Evolutionary conservation across 2,113 vertebrate genomes (phyloP).

Genomic region (Athene noctua): DNA sequence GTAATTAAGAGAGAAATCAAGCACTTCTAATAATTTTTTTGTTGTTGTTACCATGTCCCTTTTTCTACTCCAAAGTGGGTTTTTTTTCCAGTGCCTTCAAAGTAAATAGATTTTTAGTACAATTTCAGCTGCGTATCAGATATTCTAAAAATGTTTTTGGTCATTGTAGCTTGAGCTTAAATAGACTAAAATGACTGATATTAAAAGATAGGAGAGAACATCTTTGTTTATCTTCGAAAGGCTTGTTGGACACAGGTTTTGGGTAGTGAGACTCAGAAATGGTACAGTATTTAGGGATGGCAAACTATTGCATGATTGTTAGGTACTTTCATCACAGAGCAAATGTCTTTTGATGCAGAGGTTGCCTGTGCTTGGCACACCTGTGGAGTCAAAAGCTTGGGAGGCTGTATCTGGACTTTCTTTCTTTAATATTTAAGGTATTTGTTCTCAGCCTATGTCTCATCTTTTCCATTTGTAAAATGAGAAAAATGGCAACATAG

Average conservation of each 20-base stretch:
- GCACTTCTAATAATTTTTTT: background rate
- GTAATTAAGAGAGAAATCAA: background rate
- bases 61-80: background rate
- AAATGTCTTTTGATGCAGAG: background rate
- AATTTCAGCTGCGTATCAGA: background rate
- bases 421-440: background rate
- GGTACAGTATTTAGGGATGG: background rate
- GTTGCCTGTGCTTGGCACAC: background rate
- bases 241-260: background rate
- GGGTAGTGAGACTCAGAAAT: background rate
- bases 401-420: background rate
- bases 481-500: background rate
- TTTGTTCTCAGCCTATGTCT: background rate
- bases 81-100: background rate
- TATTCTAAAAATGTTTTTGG: background rate
- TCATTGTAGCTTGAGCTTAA: background rate
- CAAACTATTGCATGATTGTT: background rate
- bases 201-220: background rate
- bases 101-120: background rate
- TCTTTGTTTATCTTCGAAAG: background rate
- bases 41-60: background rate
- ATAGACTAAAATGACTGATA: background rate
- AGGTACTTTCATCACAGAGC: background rate
- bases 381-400: background rate
- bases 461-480: background rate